Percentiles rank a stretch among this genome's conserved stretches.
These are phyloP conservation scores for Perca schrenkii DNA, from an alignment of 2,113 vertebrate species.

Conservation along the genomic window DNA sequence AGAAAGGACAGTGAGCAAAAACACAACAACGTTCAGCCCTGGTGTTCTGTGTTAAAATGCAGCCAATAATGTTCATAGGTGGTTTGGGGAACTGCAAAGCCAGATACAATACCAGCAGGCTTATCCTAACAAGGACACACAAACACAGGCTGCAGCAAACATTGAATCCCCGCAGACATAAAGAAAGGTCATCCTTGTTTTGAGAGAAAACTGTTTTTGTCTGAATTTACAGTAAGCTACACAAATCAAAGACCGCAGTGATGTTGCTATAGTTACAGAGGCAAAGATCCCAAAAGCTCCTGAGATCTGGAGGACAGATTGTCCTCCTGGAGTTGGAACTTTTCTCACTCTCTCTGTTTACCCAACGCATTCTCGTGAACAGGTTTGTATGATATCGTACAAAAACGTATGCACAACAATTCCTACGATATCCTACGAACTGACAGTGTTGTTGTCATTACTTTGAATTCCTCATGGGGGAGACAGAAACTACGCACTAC, in stretches of 20 bases:
- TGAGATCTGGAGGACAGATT: background rate
- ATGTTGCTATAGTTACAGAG: conserved; percentile 37
- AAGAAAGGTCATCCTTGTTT: conserved; percentile 54
- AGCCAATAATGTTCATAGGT: conserved; percentile 14
- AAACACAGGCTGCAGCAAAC: background rate
- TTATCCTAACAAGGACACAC: conserved; percentile 13
- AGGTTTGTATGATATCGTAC: too few relatives aligned
- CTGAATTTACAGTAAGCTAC: conserved; percentile 29
- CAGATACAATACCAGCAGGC: conserved; percentile 11
- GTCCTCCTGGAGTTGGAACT: background rate
- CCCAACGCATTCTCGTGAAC: too few relatives aligned
- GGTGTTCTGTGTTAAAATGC: background rate
- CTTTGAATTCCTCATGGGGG: too few relatives aligned
- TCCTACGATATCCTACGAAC: too few relatives aligned
- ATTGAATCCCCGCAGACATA: conserved; percentile 20
- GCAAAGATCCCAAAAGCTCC: conserved; percentile 18
- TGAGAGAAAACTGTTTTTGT: conserved; percentile 19
- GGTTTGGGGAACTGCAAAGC: background rate
- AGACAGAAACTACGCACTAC: too few relatives aligned
- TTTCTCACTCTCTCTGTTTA: too few relatives aligned
- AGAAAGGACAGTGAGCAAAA: background rate
- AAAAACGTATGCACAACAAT: too few relatives aligned
- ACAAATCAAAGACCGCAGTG: conserved; percentile 5
- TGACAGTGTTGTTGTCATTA: too few relatives aligned
- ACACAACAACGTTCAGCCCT: background rate